These are phyloP conservation scores for Crossaster papposus DNA, from an alignment of 53 echinoderm and acorn worm genomes.

Conservation along the genomic window DNA sequence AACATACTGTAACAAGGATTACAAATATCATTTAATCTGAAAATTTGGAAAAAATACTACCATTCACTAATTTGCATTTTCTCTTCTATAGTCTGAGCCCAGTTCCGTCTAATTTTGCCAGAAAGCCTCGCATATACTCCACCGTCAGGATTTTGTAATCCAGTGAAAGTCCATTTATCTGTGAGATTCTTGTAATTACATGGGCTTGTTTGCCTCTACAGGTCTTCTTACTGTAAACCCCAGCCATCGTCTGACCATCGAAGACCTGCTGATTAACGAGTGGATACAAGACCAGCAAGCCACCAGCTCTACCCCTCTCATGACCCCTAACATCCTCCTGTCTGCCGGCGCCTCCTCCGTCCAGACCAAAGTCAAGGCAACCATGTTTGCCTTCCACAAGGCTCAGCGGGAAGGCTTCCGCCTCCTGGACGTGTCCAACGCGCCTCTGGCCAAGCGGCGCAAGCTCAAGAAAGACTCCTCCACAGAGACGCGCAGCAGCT, in stretches of 20 bases:
- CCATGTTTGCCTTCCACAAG: slow-evolving; percentile 94
- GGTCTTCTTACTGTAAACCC: slow-evolving; percentile 92
- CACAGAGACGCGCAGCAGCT: slow-evolving; percentile 96
- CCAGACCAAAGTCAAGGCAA: slow-evolving; percentile 89
- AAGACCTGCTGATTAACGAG: slow-evolving; percentile 83
- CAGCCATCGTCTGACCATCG: slow-evolving; percentile 75
- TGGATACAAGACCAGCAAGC: slow-evolving; percentile 94
- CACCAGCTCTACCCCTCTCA: slow-evolving; percentile 89
- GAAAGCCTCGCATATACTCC: too few species aligned
- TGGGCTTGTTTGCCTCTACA: slow-evolving; percentile 30
- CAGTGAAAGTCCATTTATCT: not conserved
- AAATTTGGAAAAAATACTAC: too few species aligned
- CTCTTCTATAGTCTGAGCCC: too few species aligned
- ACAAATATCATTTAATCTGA: too few species aligned
- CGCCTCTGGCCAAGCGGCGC: slow-evolving; percentile 94
- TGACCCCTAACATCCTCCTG: slow-evolving; percentile 94
- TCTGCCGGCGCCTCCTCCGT: slow-evolving; percentile 72
- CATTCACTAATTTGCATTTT: too few species aligned
- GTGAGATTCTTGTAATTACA: not conserved
- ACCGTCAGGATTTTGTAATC: too few species aligned
- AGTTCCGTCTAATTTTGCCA: too few species aligned
- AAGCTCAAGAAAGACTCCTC: slow-evolving; percentile 97
- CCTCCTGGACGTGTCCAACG: slow-evolving; percentile 93
- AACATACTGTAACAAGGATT: too few species aligned
- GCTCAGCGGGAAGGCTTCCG: slow-evolving; percentile 91